A percentile compares a stretch with the other conserved stretches of the same genome.
Conservation (phyloP, 1,140 invertebrate species). For the Colletes latitarsis region DNA sequence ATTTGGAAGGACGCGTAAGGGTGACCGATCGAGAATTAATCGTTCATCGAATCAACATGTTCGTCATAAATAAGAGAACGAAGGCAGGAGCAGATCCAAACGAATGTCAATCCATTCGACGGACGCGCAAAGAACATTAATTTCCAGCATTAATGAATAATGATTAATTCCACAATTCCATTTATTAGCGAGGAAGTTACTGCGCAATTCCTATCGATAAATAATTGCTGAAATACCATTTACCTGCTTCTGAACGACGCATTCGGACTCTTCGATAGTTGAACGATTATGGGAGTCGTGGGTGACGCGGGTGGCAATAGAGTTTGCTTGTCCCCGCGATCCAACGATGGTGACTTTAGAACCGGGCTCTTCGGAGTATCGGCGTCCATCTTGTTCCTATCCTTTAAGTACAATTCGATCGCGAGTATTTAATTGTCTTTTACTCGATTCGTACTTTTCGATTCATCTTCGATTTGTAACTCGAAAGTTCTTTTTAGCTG, state of each 20-base stretch:
- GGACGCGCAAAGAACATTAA: background rate
- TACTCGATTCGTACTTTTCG: background rate
- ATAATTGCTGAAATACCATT: background rate
- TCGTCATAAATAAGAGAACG: background rate
- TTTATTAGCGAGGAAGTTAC: constrained; percentile 4
- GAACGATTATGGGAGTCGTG: constrained; percentile 60
- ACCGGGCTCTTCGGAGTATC: constrained; percentile 49
- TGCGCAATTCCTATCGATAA: background rate
- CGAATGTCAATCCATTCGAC: background rate
- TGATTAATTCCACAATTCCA: constrained; percentile 7
- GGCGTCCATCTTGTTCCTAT: constrained; percentile 45
- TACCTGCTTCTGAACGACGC: constrained; percentile 73
- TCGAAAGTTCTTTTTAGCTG: background rate
- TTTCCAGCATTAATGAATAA: constrained; percentile 17
- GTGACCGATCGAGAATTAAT: background rate
- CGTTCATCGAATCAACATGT: background rate
- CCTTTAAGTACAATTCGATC: background rate
- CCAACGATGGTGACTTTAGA: constrained; percentile 50
- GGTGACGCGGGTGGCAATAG: constrained; percentile 56
- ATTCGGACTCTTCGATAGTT: constrained; percentile 61
- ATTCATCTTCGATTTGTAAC: background rate
- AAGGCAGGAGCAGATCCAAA: background rate
- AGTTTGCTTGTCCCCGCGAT: constrained; percentile 67
- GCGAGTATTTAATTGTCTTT: background rate
- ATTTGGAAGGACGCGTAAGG: background rate